These are phyloP conservation scores for Cephalopachus bancanus DNA, from an alignment of 2,797 vertebrate genomes.

Conservation along the genomic window DNA sequence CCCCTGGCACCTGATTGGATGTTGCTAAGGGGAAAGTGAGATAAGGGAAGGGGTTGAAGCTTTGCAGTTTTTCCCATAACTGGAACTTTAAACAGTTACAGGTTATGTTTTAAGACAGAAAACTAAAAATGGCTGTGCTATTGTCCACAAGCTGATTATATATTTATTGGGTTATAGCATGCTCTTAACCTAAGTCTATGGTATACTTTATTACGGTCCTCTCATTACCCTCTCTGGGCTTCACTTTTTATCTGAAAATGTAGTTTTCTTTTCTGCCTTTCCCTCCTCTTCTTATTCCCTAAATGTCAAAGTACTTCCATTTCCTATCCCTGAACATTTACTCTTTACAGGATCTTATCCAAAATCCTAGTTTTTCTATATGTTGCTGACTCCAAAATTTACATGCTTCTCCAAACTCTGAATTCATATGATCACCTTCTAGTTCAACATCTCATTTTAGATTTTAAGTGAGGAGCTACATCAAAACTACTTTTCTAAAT, in stretches of 20 bases:
- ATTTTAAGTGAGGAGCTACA: not conserved
- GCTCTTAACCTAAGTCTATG: too few species aligned
- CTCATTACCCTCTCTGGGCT: not conserved
- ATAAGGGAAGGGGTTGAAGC: too few species aligned
- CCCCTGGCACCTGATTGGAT: too few species aligned
- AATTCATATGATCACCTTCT: not conserved
- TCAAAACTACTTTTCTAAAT: not conserved
- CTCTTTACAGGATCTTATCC: not conserved
- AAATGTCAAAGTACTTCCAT: not conserved
- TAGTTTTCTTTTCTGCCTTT: not conserved
- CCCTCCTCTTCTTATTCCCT: not conserved
- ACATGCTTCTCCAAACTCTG: not conserved
- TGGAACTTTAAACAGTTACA: too few species aligned
- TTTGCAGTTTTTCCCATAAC: too few species aligned
- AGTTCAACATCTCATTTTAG: not conserved
- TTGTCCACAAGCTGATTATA: too few species aligned
- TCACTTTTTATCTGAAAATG: not conserved
- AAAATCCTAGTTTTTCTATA: not conserved
- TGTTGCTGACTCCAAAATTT: not conserved
- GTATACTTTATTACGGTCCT: too few species aligned
- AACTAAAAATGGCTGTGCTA: too few species aligned
- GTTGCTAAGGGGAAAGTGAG: too few species aligned
- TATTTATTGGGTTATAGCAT: too few species aligned
- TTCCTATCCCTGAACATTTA: not conserved
- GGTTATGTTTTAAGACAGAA: too few species aligned